Evolutionary conservation across 2,113 vertebrate species (phyloP), one percentile per base, ranked within the genome.

Genomic region (Ailurus styani): DNA sequence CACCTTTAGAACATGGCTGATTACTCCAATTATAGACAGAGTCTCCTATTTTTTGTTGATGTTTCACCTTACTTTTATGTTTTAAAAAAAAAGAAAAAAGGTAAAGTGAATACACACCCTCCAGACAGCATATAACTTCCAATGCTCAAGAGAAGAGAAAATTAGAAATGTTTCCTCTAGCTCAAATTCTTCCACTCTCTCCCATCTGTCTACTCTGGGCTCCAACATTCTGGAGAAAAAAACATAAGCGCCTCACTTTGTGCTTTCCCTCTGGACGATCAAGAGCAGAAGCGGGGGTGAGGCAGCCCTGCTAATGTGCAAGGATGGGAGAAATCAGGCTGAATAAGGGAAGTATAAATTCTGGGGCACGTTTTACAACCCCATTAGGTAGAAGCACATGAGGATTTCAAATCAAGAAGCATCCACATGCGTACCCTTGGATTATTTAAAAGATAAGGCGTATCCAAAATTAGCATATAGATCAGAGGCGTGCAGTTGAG

Each of bases 381-480:
- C 86, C 68, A 27, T 64, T 72, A 68, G 20, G 57, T 68, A 68
- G 47, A 68, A 83, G 54, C 60, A 62, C 54, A 25, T 8, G 47
- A 52, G 70, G 70, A 55, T 91, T 84, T 94, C 68, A 93, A 72
- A 55, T 60, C 81, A 85, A 85, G 83, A 52, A 85, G 54, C 75
- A 90, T 54, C 29, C 60, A 15, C 78, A n/a, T 42, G 54, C 55
- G 17, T 3, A 54, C 23, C 29, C 55, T 73, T 29, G 86, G 90
- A 81, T 96, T 96, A 93, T 42, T 91, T 75, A 85, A 83, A 77
- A 93, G 70, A 88, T 18, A 75, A 94, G 70, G 45, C 1, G 1
- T n/a, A 66, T 78, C 83, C 29, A 34, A 70, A 95, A 95, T 89
- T 84, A 97, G 92, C 90, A 77, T 25, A 57, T 29, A 82, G 78